phyloP scores from a whole-genome alignment of 2,888 invertebrate genomes.

The Plagiodera versicolora region DNA sequence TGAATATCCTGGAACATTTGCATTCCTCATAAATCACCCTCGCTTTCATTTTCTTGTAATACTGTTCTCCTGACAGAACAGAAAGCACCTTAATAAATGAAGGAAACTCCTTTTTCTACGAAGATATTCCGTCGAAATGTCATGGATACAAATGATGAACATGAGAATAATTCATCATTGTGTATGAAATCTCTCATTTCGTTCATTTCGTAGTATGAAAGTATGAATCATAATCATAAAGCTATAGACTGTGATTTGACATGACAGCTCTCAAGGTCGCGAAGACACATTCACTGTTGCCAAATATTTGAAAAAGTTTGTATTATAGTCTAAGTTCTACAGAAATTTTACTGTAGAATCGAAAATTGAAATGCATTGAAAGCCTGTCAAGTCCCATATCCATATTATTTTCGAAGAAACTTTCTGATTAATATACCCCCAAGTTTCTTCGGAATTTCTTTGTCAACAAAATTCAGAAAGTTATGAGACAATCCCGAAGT shows the following conservation, averaged over 20 bases:
- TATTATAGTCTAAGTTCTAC: no score
- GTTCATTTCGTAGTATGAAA: no score
- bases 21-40: not conserved
- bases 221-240: no score
- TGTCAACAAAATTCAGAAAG: conserved; percentile 25
- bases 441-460: conserved; percentile 16
- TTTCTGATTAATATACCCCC: conserved; percentile 13
- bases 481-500: conserved; percentile 23
- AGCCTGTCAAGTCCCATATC: conserved; percentile 1
- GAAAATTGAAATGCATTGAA: not conserved
- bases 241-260: no score
- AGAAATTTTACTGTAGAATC: not conserved
- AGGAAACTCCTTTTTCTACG: conserved; percentile 10
- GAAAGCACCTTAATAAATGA: conserved; percentile 12
- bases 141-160: conserved; percentile 20
- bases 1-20: not conserved
- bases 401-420: conserved; percentile 11
- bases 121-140: conserved; percentile 14
- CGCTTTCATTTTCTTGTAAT: not conserved
- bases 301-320: no score
- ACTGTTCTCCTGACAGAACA: not conserved
- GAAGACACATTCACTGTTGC: no score
- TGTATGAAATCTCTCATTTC: not conserved
- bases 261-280: no score
- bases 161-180: conserved; percentile 19